Base-by-base conservation (phyloP, 2,888 invertebrate species). In the Diogma glabrata region DNA sequence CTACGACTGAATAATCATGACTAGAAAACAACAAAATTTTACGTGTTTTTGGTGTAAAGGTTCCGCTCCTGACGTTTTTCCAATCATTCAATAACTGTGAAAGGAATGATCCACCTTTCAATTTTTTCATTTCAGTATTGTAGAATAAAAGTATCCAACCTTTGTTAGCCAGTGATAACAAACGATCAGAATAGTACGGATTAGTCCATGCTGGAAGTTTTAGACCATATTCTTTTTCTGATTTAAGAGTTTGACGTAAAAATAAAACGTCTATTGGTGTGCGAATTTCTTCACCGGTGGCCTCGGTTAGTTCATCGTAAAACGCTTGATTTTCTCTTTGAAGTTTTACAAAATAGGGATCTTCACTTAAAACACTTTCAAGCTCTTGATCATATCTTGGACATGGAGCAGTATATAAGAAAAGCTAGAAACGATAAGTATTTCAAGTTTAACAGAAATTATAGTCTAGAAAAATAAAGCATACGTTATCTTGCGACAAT, bases 1-100 rank as follows among this genome's bases (percentile, higher is more conserved):
- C 80, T 1, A 78, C 76, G 5, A 87, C 69, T 0, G 86, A 84
- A 0, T 82, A 77, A 63, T 88, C 87, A 61, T 88, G 87, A 1
- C 82, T 84, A 0, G 79, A 75, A 60, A 81, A 85, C 52, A 82
- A 71, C 57, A 72, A 79, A 52, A 82, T 71, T 64, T 80, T 82
- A 10, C 75, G 68, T 3, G 64, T 61, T 12, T 63, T 60, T 1
- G 75, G 76, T 38, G 64, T 63, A 3, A 76, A 54, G 3, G 61
- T 71, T 9, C 65, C 69, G 6, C 69, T 64, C 2, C 67, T 66
- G 59, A 74, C 76, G n/a, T 65, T 66, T 46, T 72, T 61, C 79
- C 83, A 82, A 59, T 82, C 80, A 1, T 63, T 60, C 1, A 79
- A 62, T 56, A 83, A 72, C 63, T 81, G 79, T 55, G 75, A 77